These are phyloP conservation scores for Nasonia giraulti DNA, from an alignment of 1,140 invertebrate species.

Conservation along the genomic window DNA sequence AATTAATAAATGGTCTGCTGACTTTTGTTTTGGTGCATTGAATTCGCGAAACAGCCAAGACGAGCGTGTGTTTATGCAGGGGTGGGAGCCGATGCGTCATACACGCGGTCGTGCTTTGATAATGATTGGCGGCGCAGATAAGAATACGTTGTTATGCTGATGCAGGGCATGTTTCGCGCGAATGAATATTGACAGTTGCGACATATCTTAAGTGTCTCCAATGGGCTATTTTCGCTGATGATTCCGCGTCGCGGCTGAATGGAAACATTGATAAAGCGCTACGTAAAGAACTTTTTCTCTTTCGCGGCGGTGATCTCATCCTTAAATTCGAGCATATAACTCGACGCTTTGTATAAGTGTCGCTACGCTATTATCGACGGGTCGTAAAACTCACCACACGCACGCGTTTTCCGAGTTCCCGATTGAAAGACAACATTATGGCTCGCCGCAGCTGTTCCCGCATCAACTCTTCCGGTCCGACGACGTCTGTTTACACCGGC, in stretches of 20 bases:
- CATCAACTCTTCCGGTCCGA: no score
- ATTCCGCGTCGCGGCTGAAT: background rate
- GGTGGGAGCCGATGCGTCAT: no score
- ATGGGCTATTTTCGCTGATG: conserved; percentile 1
- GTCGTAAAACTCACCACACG: background rate
- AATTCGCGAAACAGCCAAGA: no score
- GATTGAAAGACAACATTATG: background rate
- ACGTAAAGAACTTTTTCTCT: background rate
- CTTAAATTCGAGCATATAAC: background rate
- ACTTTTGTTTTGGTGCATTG: no score
- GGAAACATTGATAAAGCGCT: conserved; percentile 12
- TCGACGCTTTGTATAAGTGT: background rate
- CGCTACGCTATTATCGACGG: background rate
- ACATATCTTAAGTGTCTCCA: background rate
- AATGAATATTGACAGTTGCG: conserved; percentile 19
- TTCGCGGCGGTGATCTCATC: background rate
- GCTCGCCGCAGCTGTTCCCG: background rate
- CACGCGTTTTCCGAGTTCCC: background rate
- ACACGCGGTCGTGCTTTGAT: background rate
- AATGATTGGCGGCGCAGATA: background rate
- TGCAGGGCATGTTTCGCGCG: background rate
- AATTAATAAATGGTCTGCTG: background rate
- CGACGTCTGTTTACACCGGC: no score
- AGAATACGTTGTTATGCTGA: background rate
- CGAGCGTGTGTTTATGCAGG: background rate